Evolutionary conservation across 2,888 invertebrate species (phyloP).

Genomic region (Leptopterna dolabrata): DNA sequence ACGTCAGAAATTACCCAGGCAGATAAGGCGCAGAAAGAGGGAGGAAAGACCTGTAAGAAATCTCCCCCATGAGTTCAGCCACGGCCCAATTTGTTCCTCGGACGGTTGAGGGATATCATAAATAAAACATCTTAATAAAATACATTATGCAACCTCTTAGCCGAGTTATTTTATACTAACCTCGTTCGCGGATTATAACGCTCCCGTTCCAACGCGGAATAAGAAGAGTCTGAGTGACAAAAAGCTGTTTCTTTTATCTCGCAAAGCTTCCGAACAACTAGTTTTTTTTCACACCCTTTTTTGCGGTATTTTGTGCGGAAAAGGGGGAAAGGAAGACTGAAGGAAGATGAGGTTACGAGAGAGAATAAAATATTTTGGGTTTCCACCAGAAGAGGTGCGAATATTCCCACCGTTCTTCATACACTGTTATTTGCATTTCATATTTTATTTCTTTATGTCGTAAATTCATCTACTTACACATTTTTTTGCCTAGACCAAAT

Average conservation of each 20-base stretch:
- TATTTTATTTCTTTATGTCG: too few species aligned
- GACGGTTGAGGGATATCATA: neutral
- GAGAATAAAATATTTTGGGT: too few species aligned
- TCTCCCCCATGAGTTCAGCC: neutral
- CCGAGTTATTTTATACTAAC: neutral
- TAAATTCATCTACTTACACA: too few species aligned
- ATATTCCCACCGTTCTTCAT: too few species aligned
- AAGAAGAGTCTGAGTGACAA: neutral
- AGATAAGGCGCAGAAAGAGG: neutral
- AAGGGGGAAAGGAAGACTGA: neutral
- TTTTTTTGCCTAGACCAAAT: too few species aligned
- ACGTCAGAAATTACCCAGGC: neutral
- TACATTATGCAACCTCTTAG: slow-evolving; percentile 27
- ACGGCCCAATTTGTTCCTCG: neutral
- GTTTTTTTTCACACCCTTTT: neutral
- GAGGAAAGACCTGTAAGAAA: neutral
- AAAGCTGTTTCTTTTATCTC: neutral
- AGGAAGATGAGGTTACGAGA: too few species aligned
- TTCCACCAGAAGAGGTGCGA: too few species aligned
- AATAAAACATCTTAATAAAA: slow-evolving; percentile 34
- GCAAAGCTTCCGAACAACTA: too few species aligned
- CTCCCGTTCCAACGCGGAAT: neutral
- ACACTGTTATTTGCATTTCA: too few species aligned
- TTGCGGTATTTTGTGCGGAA: neutral
- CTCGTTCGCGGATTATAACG: neutral